phyloP scores from a whole-genome alignment of 1,140 invertebrate species.

The Adelges cooleyi region DNA sequence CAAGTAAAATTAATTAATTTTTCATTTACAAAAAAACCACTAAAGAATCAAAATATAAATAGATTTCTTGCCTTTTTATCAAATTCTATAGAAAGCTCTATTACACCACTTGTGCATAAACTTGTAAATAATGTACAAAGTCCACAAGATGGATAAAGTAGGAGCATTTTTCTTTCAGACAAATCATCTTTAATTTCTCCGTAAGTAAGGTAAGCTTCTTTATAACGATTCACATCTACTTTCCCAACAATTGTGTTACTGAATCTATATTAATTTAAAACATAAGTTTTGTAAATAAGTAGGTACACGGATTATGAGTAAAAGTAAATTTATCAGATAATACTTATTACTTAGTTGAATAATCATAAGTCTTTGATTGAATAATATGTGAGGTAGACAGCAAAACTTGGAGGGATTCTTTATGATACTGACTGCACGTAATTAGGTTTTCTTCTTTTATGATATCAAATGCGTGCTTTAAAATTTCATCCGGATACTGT shows the following conservation, averaged over 20 bases:
- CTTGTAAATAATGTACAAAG: background rate
- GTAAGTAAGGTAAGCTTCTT: background rate
- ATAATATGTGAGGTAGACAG: constrained; percentile 8
- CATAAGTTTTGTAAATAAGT: no score
- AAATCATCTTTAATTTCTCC: constrained; percentile 1
- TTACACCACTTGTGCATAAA: background rate
- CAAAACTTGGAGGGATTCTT: constrained; percentile 4
- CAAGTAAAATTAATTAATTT: no score
- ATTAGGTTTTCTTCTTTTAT: background rate
- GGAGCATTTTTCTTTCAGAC: background rate
- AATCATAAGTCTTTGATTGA: constrained; percentile 20
- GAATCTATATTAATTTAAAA: background rate
- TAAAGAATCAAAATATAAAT: background rate
- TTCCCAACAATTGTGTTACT: background rate
- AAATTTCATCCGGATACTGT: background rate
- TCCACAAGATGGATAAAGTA: background rate
- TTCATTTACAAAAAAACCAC: no score
- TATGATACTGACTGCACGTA: constrained; percentile 18
- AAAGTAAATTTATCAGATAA: background rate
- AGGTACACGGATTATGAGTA: background rate
- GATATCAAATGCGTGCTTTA: background rate
- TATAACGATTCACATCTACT: background rate
- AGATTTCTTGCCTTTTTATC: constrained; percentile 8
- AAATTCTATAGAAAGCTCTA: constrained; percentile 14
- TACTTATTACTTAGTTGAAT: constrained; percentile 10